A percentile compares a stretch with the other conserved stretches of the same genome.
Conservation (phyloP, 2,113 vertebrate species). For the Bujurquina vittata region DNA sequence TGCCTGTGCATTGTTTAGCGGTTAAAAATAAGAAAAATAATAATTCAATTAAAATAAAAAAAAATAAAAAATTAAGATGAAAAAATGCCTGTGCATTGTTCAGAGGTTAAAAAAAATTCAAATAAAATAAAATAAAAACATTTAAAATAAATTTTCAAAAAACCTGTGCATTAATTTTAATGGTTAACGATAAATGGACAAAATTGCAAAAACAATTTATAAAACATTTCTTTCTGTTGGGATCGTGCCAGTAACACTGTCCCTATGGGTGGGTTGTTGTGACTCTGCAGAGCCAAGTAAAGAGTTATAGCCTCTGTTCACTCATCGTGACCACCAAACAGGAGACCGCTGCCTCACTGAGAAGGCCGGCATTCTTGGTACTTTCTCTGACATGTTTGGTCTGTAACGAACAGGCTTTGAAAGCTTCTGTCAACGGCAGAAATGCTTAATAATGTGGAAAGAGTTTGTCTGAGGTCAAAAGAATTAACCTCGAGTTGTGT, state of each 20-base stretch:
- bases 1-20: too few relatives aligned
- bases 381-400: constrained; percentile 71
- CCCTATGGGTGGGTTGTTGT: neutral
- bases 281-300: neutral
- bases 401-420: constrained; percentile 71
- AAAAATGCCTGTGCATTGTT: too few relatives aligned
- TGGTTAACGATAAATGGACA: too few relatives aligned
- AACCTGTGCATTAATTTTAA: too few relatives aligned
- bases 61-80: too few relatives aligned
- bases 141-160: too few relatives aligned
- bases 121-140: too few relatives aligned
- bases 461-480: constrained; percentile 76
- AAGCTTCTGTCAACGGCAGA: constrained; percentile 71
- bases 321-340: constrained; percentile 45
- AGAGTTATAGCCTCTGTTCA: constrained; percentile 1
- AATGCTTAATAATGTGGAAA: constrained; percentile 67
- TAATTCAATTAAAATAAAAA: too few relatives aligned
- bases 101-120: too few relatives aligned
- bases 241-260: neutral
- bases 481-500: constrained; percentile 76
- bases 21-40: too few relatives aligned
- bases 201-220: accelerated
- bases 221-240: neutral
- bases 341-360: constrained; percentile 35
- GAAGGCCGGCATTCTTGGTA: constrained; percentile 64